A percentile compares a stretch with the other conserved stretches of the same genome.
Conservation (phyloP, 1,140 invertebrate species). For the Thrips palmi region DNA sequence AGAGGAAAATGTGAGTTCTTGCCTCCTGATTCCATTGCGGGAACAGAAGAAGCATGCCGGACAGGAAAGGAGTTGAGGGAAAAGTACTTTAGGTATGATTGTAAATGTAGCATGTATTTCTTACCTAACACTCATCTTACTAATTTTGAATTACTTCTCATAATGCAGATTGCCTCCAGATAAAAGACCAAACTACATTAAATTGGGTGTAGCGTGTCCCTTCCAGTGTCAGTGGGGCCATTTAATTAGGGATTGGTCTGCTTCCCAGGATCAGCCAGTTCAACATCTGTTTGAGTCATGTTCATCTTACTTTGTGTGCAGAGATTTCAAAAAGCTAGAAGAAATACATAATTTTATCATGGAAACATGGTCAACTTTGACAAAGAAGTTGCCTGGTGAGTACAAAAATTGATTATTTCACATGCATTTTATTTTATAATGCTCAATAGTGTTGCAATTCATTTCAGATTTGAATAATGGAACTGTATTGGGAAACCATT, state of each 20-base stretch:
- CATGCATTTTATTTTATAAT: neutral
- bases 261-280: conserved; percentile 21
- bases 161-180: conserved; percentile 45
- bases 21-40: conserved; percentile 45
- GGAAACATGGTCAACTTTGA: conserved; percentile 8
- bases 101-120: neutral
- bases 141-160: neutral
- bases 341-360: conserved; percentile 9
- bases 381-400: conserved; percentile 2
- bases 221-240: conserved; percentile 54
- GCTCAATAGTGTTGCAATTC: neutral
- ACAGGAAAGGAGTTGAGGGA: conserved; percentile 23
- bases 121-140: neutral
- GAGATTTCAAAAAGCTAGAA: neutral
- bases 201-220: conserved; percentile 53
- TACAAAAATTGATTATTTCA: neutral
- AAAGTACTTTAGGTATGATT: conserved; percentile 34
- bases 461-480: conserved; percentile 6
- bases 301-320: neutral
- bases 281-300: conserved; percentile 32
- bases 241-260: conserved; percentile 48
- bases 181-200: conserved; percentile 65
- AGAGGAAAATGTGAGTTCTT: conserved; percentile 34
- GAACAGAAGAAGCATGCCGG: conserved; percentile 23
- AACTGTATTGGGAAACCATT: conserved; percentile 4